Base-by-base conservation (phyloP, 92 coral and sea anemone genomes). In the Zoanthus gigantus region DNA sequence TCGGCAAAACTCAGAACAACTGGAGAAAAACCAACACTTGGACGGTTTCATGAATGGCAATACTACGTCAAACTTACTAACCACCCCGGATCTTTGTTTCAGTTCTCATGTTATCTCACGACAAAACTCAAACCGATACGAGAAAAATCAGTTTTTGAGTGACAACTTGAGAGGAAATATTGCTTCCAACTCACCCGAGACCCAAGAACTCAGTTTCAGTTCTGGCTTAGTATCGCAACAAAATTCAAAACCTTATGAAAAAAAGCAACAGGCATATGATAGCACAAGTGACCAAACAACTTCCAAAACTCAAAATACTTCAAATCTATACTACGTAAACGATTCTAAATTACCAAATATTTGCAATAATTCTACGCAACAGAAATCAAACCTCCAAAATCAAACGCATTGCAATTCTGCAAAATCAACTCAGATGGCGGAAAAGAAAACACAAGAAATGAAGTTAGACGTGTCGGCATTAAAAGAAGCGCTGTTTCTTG, bases 401-500 rank as follows among this genome's bases (percentile, higher is more conserved):
- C 61, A 65, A 66, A 17, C 23, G 13, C 61, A 50, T 34, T 11
- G 6, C 12, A 28, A 71, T 47, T 31, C 74, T 6, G 16, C 47
- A 45, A 13, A 18, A 0, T 6, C 63, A 47, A 29, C 12, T 5
- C 37, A 63, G 5, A 75, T 28, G 11, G 34, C 72, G 17, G 72
- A 61, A 2, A 42, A 8, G 29, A 47, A 10, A 23, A 11, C 18
- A 45, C 60, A 50, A 7, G 45, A 73, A 15, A 37, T 37, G 42
- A 37, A 2, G 42, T 13, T 81, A 11, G 75, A 81, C 18, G 60
- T 81, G 9, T 28, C 34, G 14, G 75, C 61, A 13, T 74, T 81
- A 30, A 67, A 68, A 81, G 85, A 81, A 65, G 74, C 85, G 57
- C 23, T 81, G 45, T 29, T 12, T 66, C 47, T 67, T 23, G 60